These are phyloP conservation scores for Mobula hypostoma DNA, from an alignment of 2,113 vertebrate species.

Conservation along the genomic window DNA sequence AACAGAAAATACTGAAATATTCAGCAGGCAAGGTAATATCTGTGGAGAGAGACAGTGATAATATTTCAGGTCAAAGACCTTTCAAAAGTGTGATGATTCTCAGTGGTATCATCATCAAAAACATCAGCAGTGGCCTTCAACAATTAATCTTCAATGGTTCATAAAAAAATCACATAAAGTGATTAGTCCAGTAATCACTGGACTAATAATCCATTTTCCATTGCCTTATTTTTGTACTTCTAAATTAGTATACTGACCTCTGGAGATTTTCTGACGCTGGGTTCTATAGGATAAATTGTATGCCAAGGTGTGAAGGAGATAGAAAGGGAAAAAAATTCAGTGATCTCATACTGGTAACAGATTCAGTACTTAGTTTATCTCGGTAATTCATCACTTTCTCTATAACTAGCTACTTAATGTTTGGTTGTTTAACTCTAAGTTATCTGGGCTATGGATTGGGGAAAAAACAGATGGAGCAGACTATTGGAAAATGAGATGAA, in stretches of 20 bases:
- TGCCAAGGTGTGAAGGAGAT: too few species aligned
- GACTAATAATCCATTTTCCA: neutral
- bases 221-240: neutral
- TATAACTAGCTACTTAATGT: neutral
- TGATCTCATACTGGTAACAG: neutral
- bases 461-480: neutral
- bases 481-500: neutral
- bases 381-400: neutral
- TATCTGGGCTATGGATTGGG: too few species aligned
- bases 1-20: too few species aligned
- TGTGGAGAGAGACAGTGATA: too few species aligned
- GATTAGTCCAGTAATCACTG: too few species aligned
- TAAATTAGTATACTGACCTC: neutral
- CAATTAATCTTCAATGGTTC: conserved; percentile 9
- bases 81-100: neutral
- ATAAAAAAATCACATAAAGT: neutral
- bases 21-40: too few species aligned
- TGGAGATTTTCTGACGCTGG: neutral
- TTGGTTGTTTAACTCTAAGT: neutral
- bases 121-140: conserved; percentile 16
- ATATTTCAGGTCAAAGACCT: too few species aligned
- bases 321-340: neutral
- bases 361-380: neutral
- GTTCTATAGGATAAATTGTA: neutral
- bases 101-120: conserved; percentile 24